Conservation (phyloP, 2,113 vertebrate genomes). For the Corvus moneduloides region DNA sequence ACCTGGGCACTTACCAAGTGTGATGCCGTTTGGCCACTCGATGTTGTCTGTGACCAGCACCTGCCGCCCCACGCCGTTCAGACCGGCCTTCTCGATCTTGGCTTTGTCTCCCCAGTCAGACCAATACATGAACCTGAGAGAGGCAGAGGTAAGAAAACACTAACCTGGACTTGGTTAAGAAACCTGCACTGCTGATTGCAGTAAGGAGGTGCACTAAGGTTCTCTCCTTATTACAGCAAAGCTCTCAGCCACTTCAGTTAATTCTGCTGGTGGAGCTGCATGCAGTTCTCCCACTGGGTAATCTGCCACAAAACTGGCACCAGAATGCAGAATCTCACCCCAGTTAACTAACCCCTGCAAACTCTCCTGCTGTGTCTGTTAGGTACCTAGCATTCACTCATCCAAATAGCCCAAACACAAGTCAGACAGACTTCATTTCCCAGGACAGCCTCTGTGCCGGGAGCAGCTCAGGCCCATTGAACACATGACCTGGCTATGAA, state of each 20-base stretch:
- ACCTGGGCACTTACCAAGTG: constrained; percentile 80
- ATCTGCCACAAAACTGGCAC: neutral
- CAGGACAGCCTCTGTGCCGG: neutral
- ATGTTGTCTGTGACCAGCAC: constrained; percentile 91
- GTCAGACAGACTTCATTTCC: neutral
- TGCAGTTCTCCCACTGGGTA: neutral
- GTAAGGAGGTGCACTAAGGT: neutral
- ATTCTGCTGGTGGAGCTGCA: neutral
- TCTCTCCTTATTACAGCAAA: neutral
- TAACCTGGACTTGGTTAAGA: neutral
- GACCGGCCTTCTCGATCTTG: constrained; percentile 95
- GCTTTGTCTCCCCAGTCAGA: constrained; percentile 95
- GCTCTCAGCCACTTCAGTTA: neutral
- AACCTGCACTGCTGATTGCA: neutral
- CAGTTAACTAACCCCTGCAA: neutral
- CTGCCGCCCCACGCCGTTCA: constrained; percentile 89
- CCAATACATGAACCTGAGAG: constrained; percentile 96
- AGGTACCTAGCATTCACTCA: neutral
- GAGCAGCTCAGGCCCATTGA: neutral
- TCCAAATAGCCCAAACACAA: neutral
- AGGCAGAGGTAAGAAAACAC: neutral
- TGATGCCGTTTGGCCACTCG: constrained; percentile 98
- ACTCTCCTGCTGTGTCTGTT: neutral
- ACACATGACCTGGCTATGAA: neutral
- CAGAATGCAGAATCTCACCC: neutral